Evolutionary conservation across 2,113 vertebrate species (phyloP).

Genomic region (Trinectes maculatus): DNA sequence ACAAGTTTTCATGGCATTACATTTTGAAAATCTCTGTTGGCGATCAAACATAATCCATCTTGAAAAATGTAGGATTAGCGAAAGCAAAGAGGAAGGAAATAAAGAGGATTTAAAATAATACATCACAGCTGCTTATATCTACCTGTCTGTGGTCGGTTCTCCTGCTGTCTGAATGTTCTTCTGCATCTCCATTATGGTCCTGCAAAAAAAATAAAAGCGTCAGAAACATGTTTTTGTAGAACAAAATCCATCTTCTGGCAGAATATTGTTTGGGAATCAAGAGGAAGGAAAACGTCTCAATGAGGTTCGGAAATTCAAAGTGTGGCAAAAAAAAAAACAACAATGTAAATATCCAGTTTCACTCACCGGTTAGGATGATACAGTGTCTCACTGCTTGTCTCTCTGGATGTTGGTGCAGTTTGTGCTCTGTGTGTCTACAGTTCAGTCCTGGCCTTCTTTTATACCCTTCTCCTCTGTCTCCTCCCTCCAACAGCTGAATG

Average conservation of each 20-base stretch:
- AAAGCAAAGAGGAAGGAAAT: too few species aligned
- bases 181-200: constrained; percentile 68
- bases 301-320: not conserved
- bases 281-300: not conserved
- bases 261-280: too few species aligned
- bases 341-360: not conserved
- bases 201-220: constrained; percentile 26
- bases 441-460: constrained; percentile 41
- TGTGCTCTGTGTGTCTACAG: constrained; percentile 19
- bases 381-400: not conserved
- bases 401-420: constrained; percentile 20
- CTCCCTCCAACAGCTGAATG: constrained; percentile 51
- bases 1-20: not conserved
- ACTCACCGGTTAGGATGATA: constrained; percentile 56
- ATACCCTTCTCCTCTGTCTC: constrained; percentile 50
- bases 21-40: not conserved
- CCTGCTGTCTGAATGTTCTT: constrained; percentile 45
- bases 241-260: not conserved
- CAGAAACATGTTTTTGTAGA: not conserved
- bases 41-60: not conserved
- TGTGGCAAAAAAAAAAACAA: not conserved
- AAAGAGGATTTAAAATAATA: too few species aligned
- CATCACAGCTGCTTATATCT: constrained; percentile 28
- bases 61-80: not conserved
- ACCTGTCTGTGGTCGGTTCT: constrained; percentile 64